Base-by-base conservation (phyloP, 2,888 invertebrate species). In the Zygaena filipendulae region DNA sequence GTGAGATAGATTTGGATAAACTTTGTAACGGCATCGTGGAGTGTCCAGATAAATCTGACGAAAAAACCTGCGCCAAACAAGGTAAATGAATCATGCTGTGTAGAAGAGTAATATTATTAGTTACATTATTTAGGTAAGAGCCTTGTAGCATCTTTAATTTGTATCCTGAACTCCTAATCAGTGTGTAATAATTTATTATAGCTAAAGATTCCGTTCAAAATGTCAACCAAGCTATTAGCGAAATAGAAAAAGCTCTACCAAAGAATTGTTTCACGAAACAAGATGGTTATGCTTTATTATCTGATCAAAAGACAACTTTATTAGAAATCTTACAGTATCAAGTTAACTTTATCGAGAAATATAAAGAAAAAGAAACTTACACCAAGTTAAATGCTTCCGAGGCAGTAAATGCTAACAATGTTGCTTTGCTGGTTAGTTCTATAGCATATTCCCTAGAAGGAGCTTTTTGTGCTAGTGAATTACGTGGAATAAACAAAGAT, bases 11-110 rank as follows among this genome's bases (percentile, higher is more conserved):
- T 4, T 35, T 70, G 23, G 43, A 49, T 27, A 52, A 59, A 31
- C 39, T 75, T 12, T 75, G 74, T 34, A 50, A 75, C 38, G 63
- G 61, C 16, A 35, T 41, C 2, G 21, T 32, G 13, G 62, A 74
- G 25, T 75, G 75, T 25, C 22, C 37, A 2, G 59, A 62, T 35
- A 42, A 38, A 35, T 51, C 60, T 2, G 74, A 75, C 36, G 75
- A 75, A 53, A 39, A 32, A 13, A 41, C 61, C 32, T 74, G 70
- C 42, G 36, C 42, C 21, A 30, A 38, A 29, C 52, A 61, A 55
- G 64, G 68, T 70, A 43, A 29, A 13, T n/a, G n/a, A n/a, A n/a
- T n/a, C n/a, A n/a, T n/a, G n/a, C n/a, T 23, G 10, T 9, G 19
- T 29, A n/a, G 11, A 4, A 21, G 13, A 27, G 8, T 30, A 11